Evolutionary conservation across 2,113 vertebrate genomes (phyloP), one percentile per base, ranked within the genome.

Genomic region (Microtus montanus): DNA sequence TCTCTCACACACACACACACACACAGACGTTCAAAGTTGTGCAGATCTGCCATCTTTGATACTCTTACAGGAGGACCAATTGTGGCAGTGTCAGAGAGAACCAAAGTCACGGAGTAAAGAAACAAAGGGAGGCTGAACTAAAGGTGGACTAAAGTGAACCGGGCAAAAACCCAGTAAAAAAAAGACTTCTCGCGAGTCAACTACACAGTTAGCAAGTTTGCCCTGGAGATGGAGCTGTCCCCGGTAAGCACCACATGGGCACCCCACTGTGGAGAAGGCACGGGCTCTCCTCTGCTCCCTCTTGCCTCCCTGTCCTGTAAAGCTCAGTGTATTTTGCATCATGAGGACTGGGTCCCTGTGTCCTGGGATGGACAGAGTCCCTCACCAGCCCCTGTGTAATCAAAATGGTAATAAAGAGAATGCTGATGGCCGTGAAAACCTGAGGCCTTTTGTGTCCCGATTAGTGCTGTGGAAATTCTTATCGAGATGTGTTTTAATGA

Each of bases 401-500:
- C 63, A 35, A 70, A 68, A 66, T 64, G 41, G 15, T 44, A 80
- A 85, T n/a, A 22, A 54, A 91, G 68, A 70, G 64, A 80, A 84
- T 17, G 14, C 22, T 30, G 30, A 41, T 22, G n/a, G 17, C 63
- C 26, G 8, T 10, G n/a, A 71, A 88, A 71, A 96, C 70, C 35
- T 47, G 73, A 22, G 49, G 10, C 12, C 54, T 87, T 94, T 94
- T 84, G 47, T 87, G n/a, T 84, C 41, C 24, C 64, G 58, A 64
- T 8, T 64, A 70, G 84, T 92, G 87, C 63, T 93, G 70, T 38
- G 41, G 86, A 93, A 47, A 87, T 93, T 75, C 77, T 79, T 63
- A 70, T 83, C 22, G 49, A 91, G 64, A 58, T 74, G 91, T 68
- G 13, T 92, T 89, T 78, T 93, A 85, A 90, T 49, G 96, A 68